Evolutionary conservation across 2,888 invertebrate species (phyloP), one percentile per base, ranked within the genome.

Genomic region (Acanthoscelides obtectus): DNA sequence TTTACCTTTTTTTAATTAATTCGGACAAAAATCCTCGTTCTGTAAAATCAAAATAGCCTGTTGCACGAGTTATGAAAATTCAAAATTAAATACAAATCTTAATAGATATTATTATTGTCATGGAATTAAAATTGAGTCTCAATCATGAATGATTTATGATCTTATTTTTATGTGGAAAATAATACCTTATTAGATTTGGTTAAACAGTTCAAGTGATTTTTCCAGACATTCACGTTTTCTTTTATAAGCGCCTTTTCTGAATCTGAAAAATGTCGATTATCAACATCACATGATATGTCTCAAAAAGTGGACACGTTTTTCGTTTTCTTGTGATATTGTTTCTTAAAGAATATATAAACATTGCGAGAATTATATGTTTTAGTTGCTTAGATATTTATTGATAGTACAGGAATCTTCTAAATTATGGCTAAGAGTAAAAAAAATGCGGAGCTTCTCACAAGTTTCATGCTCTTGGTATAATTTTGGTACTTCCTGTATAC

Each of bases 41-140:
- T 12, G 45, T 45, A 17, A 45, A 45, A 12, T 12, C 5, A 45
- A 45, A 45, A 12, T 4, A 17, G 45, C 1, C 5, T 71, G 73
- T 71, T 70, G 69, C 22, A 68, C 22, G 20, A 20, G 45, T 63
- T 63, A n/a, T n/a, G n/a, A n/a, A n/a, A n/a, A n/a, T n/a, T n/a
- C n/a, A n/a, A n/a, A n/a, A n/a, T n/a, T n/a, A n/a, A n/a, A n/a
- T n/a, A n/a, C n/a, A n/a, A n/a, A n/a, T n/a, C n/a, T n/a, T n/a
- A n/a, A n/a, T n/a, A n/a, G n/a, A n/a, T n/a, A n/a, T n/a, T n/a
- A n/a, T n/a, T n/a, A n/a, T n/a, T n/a, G n/a, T n/a, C n/a, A n/a
- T n/a, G n/a, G n/a, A n/a, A n/a, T n/a, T n/a, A n/a, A n/a, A n/a
- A n/a, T n/a, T n/a, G n/a, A n/a, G n/a, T n/a, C n/a, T n/a, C n/a